phyloP scores from a whole-genome alignment of 2,113 vertebrate species.

The Nannospalax galili region DNA sequence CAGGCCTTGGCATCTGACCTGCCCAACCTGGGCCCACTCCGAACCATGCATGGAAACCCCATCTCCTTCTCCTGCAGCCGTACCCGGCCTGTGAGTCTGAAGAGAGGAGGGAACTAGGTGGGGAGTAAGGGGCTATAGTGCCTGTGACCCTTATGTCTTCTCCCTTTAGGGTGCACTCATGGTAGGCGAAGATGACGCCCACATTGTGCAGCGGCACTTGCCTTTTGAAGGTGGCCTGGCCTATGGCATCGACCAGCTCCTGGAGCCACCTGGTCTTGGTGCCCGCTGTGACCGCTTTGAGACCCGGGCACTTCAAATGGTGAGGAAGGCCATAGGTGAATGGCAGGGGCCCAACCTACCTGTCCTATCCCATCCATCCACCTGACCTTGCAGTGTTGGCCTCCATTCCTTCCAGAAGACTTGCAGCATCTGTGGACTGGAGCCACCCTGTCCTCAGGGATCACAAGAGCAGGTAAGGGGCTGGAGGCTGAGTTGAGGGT shows the following conservation, averaged over 20 bases:
- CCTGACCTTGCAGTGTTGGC: neutral
- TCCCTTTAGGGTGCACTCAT: constrained; percentile 90
- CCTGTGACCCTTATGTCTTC: rapidly evolving
- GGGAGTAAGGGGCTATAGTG: neutral
- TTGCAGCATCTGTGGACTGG: constrained; percentile 69
- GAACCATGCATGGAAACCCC: constrained; percentile 91
- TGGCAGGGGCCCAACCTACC: neutral
- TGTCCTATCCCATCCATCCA: neutral
- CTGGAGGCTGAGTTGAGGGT: neutral
- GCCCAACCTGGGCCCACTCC: constrained; percentile 76
- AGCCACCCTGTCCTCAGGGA: constrained; percentile 63
- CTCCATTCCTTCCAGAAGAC: neutral
- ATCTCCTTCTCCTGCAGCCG: constrained; percentile 91
- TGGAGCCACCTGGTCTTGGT: constrained; percentile 94
- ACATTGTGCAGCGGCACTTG: constrained; percentile 90
- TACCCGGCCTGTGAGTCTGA: constrained; percentile 87
- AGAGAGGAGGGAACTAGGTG: neutral
- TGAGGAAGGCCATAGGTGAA: constrained; percentile 43
- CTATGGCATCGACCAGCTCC: constrained; percentile 91
- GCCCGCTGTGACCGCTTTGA: constrained; percentile 90
- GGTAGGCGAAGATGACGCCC: constrained; percentile 87
- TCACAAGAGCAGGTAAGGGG: constrained; percentile 66
- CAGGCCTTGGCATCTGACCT: constrained; percentile 85
- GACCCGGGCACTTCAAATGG: constrained; percentile 76
- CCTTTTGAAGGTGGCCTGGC: constrained; percentile 91